Evolutionary conservation across 1,140 invertebrate genomes (phyloP).

Genomic region (Copidosoma floridanum): DNA sequence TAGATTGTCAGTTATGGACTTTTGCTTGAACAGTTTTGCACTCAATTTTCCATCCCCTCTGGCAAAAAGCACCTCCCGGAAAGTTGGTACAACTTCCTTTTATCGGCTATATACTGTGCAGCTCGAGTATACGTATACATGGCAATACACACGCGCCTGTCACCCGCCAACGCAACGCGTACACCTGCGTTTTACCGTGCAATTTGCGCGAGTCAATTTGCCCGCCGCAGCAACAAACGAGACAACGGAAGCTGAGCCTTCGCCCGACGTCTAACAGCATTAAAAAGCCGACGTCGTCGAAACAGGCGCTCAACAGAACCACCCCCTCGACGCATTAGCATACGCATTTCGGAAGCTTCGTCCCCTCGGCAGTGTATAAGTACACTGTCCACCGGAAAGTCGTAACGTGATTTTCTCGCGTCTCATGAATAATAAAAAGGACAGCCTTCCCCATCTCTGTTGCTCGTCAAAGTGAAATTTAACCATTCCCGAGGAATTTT

Average conservation of each 20-base stretch:
- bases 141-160: too few species aligned
- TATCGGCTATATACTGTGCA: not conserved
- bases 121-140: not conserved
- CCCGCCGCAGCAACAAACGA: not conserved
- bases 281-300: not conserved
- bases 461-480: conserved; percentile 4
- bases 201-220: conserved; percentile 16
- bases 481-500: not conserved
- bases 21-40: too few species aligned
- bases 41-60: too few species aligned
- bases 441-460: too few species aligned
- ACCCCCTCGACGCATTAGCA: conserved; percentile 13
- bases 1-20: too few species aligned
- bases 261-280: conserved; percentile 7
- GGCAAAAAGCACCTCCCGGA: too few species aligned
- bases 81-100: too few species aligned
- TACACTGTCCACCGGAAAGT: conserved; percentile 5
- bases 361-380: not conserved
- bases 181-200: not conserved
- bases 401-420: conserved; percentile 13
- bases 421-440: conserved; percentile 14
- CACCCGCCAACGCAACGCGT: too few species aligned
- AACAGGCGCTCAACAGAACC: too few species aligned
- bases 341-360: conserved; percentile 2
- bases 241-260: not conserved